Evolutionary conservation across 1,140 invertebrate species (phyloP), one percentile per base, ranked within the genome.

Genomic region (Globodera ellingtonae): DNA sequence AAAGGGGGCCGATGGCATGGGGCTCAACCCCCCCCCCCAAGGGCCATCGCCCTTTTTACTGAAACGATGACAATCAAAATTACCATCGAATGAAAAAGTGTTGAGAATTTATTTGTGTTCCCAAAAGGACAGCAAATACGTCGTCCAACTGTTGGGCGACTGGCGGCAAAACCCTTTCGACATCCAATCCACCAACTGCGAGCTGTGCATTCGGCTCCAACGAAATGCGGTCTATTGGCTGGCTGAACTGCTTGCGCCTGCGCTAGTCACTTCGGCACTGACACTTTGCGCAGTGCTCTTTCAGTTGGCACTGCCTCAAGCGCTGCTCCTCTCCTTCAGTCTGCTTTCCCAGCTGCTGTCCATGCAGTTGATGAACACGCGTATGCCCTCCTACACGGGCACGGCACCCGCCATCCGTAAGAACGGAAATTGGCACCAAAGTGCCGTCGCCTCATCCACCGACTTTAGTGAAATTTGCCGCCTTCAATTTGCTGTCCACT

Each of bases 211-310:
- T n/a, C 72, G 73, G 7, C 35, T 89, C n/a, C 77, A 79, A 50
- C 74, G 87, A 71, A 89, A 89, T 73, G 85, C 87, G 8, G 88
- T 88, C 15, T 89, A 88, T 75, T 89, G 87, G 72, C 67, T 85
- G 50, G 72, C 88, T 46, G 88, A 89, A 83, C 86, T 89, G 84
- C 72, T 89, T 18, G 71, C 83, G 18, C 88, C 87, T 13, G 86
- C 87, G 18, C 75, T 89, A 4, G 79, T 88, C n/a, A 89, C 77
- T 10, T 72, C 83, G 52, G 71, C 83, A 21, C 78, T 89, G n/a
- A 89, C 87, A 35, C 72, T 89, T 4, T 80, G 78, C 71, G 79
- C 86, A 15, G 86, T 89, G n/a, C 80, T 89, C 70, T 89, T 89
- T 81, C 85, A 87, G 78, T 80, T 89, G 7, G 84, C 87, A n/a